Conservation (phyloP, 2,888 invertebrate genomes). For the Trachelus tabidus region DNA sequence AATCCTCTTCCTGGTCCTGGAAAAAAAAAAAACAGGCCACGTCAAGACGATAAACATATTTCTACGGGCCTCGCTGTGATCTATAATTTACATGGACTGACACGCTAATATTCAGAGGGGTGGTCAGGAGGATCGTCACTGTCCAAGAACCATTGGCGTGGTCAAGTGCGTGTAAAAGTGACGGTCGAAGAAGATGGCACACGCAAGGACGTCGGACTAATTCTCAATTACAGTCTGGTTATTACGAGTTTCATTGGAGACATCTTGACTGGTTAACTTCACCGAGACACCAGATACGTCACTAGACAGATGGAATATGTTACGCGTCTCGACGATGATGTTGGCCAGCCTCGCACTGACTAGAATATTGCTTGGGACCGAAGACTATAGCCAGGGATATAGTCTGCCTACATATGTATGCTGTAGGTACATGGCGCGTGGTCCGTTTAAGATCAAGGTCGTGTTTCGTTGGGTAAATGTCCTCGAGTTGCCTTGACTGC, state of each 20-base stretch:
- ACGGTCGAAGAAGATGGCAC: background rate
- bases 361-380: background rate
- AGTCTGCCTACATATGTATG: background rate
- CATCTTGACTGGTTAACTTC: background rate
- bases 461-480: slow-evolving; percentile 53
- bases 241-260: background rate
- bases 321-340: background rate
- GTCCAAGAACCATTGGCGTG: background rate
- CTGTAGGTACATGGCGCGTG: slow-evolving; percentile 27
- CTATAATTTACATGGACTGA: background rate
- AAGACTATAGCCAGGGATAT: background rate
- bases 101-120: background rate
- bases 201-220: background rate
- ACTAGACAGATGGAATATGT: background rate
- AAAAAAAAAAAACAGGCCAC: background rate
- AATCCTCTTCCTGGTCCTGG: background rate
- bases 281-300: background rate
- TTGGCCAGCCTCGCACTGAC: background rate
- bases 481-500: slow-evolving; percentile 45
- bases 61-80: background rate
- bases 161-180: background rate
- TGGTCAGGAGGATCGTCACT: background rate
- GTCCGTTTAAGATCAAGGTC: slow-evolving; percentile 56
- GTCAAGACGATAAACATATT: background rate
- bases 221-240: background rate